Percentiles rank a stretch among this genome's conserved stretches.
Conservation (phyloP, 2,113 vertebrate species). For the Stictonetta naevosa region DNA sequence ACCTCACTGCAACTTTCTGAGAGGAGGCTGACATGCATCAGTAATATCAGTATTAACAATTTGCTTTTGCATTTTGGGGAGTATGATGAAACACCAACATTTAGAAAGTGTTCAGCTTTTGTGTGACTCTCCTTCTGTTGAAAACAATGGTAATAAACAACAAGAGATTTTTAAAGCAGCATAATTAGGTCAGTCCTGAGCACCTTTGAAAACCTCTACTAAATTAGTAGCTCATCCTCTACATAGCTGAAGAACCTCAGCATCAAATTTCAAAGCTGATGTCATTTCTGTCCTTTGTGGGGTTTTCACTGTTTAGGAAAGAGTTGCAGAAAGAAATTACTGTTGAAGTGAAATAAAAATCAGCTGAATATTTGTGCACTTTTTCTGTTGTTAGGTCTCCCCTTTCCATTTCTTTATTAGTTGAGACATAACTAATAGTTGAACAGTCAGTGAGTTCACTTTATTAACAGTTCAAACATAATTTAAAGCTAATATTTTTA, state of each 20-base stretch:
- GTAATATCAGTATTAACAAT: neutral
- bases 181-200: constrained; percentile 2
- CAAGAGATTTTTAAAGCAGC: constrained; percentile 1
- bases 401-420: constrained; percentile 21
- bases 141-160: constrained; percentile 5
- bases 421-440: constrained; percentile 32
- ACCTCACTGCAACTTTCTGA: neutral
- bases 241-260: neutral
- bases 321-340: neutral
- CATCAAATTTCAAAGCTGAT: neutral
- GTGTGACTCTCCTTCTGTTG: neutral
- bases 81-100: neutral
- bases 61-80: neutral
- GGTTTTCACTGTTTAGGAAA: neutral
- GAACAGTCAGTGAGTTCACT: constrained; percentile 48
- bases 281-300: neutral
- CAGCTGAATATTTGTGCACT: neutral
- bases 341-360: neutral
- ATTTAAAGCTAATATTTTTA: constrained; percentile 56
- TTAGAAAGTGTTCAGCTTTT: neutral
- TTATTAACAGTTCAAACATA: constrained; percentile 61
- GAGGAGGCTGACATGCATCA: neutral
- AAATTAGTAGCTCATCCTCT: neutral
- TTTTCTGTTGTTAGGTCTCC: neutral
- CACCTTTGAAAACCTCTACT: neutral